These are phyloP conservation scores for Glyphotaelius pellucidus DNA, from an alignment of 2,888 invertebrate genomes.

Conservation along the genomic window DNA sequence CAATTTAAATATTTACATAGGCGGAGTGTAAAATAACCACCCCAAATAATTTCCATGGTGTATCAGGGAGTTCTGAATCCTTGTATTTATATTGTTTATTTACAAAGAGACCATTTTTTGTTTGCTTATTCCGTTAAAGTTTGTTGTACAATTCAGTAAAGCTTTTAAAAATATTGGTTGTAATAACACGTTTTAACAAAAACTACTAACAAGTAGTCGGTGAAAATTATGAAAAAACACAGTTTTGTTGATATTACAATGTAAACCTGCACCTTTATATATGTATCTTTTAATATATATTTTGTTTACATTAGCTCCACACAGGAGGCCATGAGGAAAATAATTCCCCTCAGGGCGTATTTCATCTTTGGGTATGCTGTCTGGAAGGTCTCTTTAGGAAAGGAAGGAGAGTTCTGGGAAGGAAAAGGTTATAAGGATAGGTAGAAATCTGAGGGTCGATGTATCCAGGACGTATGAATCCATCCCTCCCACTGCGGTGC, in stretches of 20 bases:
- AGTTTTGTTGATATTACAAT: neutral
- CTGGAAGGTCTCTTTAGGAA: too few relatives aligned
- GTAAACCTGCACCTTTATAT: neutral
- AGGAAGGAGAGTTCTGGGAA: too few relatives aligned
- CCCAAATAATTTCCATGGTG: conserved; percentile 41
- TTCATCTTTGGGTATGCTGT: too few relatives aligned
- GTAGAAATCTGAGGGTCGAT: too few relatives aligned
- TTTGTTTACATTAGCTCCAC: too few relatives aligned
- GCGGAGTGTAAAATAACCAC: conserved; percentile 47
- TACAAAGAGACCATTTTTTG: conserved; percentile 10
- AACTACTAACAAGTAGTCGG: too few relatives aligned
- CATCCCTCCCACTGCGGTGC: too few relatives aligned
- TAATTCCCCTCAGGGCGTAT: too few relatives aligned
- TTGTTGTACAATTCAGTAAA: neutral
- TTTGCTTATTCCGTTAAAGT: conserved; percentile 23
- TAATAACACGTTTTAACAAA: neutral
- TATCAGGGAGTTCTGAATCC: conserved; percentile 34
- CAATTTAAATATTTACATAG: conserved; percentile 57
- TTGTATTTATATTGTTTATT: conserved; percentile 40
- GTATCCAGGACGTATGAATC: too few relatives aligned
- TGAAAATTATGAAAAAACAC: neutral
- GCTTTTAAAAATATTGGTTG: conserved; percentile 5
- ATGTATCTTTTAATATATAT: too few relatives aligned
- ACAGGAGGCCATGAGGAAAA: too few relatives aligned
- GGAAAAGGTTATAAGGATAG: too few relatives aligned